phyloP scores from a whole-genome alignment of 1,140 invertebrate genomes.

The Protaetia brevitarsis region DNA sequence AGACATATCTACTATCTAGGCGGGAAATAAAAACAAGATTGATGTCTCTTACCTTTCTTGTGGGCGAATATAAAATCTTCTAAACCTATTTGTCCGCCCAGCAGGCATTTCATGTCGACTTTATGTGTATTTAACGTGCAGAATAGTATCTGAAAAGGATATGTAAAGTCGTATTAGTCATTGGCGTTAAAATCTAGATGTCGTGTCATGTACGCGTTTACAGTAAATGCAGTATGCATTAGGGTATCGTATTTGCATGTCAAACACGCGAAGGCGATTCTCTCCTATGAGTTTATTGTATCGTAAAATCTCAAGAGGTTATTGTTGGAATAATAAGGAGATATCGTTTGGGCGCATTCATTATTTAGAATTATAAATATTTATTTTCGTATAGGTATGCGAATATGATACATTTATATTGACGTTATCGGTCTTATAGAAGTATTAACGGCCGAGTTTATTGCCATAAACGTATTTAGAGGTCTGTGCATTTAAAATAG shows the following conservation, averaged over 20 bases:
- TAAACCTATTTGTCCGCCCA: conserved; percentile 93
- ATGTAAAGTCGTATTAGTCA: not conserved
- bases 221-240: not conserved
- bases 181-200: not conserved
- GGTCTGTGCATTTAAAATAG: too few relatives aligned
- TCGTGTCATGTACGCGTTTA: not conserved
- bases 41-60: conserved; percentile 67
- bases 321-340: too few relatives aligned
- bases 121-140: conserved; percentile 98
- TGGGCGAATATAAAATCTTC: conserved; percentile 99
- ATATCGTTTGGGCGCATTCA: too few relatives aligned
- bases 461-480: too few relatives aligned
- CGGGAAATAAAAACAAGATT: not conserved
- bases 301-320: too few relatives aligned
- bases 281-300: too few relatives aligned
- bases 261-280: not conserved
- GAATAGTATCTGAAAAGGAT: conserved; percentile 84
- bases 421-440: too few relatives aligned
- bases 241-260: not conserved
- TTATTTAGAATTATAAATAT: too few relatives aligned
- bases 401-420: too few relatives aligned
- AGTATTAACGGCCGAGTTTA: too few relatives aligned
- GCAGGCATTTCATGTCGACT: conserved; percentile 89
- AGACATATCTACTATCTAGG: too few relatives aligned
- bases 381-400: too few relatives aligned